phyloP scores from a whole-genome alignment of 2,797 vertebrate species.

The Sebastes variabilis region DNA sequence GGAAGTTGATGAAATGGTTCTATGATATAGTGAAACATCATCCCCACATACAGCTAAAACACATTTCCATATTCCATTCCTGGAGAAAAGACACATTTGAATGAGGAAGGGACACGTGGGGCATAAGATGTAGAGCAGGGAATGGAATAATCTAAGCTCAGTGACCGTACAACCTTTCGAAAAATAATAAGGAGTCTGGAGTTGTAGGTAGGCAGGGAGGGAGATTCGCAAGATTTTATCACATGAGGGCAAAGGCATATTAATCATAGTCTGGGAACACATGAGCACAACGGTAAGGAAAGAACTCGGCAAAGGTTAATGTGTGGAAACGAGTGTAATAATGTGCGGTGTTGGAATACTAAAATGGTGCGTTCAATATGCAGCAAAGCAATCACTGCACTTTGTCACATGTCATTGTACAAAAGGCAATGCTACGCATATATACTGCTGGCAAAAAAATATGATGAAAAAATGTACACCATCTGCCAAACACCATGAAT shows the following conservation, averaged over 20 bases:
- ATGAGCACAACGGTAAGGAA: slow-evolving; percentile 56
- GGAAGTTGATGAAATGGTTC: slow-evolving; percentile 68
- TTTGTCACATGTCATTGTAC: slow-evolving; percentile 64
- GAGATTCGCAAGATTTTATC: slow-evolving; percentile 79
- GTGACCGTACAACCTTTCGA: slow-evolving; percentile 74
- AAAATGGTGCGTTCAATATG: slow-evolving; percentile 61
- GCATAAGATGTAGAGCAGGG: slow-evolving; percentile 50
- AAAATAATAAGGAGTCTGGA: slow-evolving; percentile 75
- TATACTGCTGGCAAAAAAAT: slow-evolving; percentile 29
- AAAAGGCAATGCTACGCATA: slow-evolving; percentile 15
- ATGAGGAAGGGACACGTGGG: slow-evolving; percentile 59
- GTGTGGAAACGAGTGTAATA: slow-evolving; percentile 70
- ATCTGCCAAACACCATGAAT: slow-evolving; percentile 62
- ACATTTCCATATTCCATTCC: slow-evolving; percentile 78
- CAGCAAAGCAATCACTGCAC: slow-evolving; percentile 59
- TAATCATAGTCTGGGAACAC: slow-evolving; percentile 68
- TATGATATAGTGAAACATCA: slow-evolving; percentile 59
- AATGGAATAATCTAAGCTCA: slow-evolving; percentile 75
- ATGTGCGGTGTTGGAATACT: slow-evolving; percentile 57
- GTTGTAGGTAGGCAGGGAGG: slow-evolving; percentile 52
- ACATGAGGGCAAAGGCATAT: slow-evolving; percentile 71
- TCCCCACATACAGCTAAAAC: slow-evolving; percentile 49
- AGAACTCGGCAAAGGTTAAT: slow-evolving; percentile 74
- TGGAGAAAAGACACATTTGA: slow-evolving; percentile 68
- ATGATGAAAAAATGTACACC: slow-evolving; percentile 39